Percentiles rank a stretch among this genome's conserved stretches.
Conservation (phyloP, 37 sponge, comb jelly and placozoan genomes). For the Hexactinellida sp. region DNA sequence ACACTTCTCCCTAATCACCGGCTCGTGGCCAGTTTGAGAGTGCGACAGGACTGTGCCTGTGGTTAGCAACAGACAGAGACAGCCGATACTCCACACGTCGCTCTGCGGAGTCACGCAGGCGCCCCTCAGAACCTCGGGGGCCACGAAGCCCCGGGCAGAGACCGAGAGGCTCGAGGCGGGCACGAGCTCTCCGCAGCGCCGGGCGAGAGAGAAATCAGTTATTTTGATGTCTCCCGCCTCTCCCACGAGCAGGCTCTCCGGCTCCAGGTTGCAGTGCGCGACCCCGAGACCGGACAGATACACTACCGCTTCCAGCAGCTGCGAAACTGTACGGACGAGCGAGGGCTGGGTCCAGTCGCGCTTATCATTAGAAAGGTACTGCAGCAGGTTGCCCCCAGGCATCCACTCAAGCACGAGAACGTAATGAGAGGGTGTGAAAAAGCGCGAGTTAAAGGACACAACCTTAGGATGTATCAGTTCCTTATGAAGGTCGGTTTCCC, state of each 20-base stretch:
- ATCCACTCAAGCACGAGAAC: background rate
- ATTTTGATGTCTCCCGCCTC: background rate
- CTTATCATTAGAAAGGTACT: background rate
- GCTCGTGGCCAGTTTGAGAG: background rate
- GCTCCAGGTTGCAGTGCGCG: background rate
- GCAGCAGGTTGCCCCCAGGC: background rate
- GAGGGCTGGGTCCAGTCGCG: background rate
- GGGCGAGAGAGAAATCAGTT: background rate
- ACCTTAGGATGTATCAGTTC: background rate
- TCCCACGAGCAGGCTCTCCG: background rate
- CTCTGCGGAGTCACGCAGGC: background rate
- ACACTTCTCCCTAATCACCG: background rate
- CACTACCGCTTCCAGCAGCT: background rate
- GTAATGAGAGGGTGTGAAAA: background rate
- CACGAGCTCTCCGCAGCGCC: background rate
- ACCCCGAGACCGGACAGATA: background rate
- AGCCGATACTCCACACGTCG: background rate
- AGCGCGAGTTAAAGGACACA: background rate
- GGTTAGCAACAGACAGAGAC: background rate
- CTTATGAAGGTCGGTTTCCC: background rate
- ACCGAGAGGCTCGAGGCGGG: background rate
- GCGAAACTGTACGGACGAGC: background rate
- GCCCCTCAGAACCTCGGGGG: background rate
- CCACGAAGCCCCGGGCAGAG: background rate
- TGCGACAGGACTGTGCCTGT: background rate